These are phyloP conservation scores for Cataglyphis altisquamis DNA, from an alignment of 2,888 invertebrate species.

Conservation along the genomic window DNA sequence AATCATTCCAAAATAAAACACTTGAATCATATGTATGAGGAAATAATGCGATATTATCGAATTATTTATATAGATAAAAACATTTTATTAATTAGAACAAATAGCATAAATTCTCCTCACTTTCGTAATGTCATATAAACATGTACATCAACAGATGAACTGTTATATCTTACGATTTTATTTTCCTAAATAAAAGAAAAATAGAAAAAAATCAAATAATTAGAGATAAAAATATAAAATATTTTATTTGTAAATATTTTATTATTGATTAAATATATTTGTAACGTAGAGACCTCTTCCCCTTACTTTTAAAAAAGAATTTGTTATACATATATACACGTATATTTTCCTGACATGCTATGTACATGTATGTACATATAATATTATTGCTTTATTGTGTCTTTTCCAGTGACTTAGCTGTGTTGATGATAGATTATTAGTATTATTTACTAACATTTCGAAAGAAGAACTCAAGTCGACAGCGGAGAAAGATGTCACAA, in stretches of 20 bases:
- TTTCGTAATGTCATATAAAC: background rate
- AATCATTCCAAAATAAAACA: background rate
- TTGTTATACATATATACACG: too few species aligned
- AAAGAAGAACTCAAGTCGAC: background rate
- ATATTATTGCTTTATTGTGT: background rate
- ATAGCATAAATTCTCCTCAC: constrained; percentile 69
- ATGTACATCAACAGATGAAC: background rate
- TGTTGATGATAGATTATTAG: background rate
- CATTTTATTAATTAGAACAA: constrained; percentile 56
- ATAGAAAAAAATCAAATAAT: background rate
- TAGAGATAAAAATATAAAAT: background rate
- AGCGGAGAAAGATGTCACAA: background rate
- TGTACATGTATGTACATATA: too few species aligned
- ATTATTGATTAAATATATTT: background rate
- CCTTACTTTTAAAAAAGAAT: too few species aligned
- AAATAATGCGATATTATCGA: constrained; percentile 63
- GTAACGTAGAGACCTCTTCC: too few species aligned
- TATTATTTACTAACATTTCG: background rate
- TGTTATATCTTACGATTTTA: background rate
- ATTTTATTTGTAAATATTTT: background rate
- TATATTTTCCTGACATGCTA: too few species aligned
- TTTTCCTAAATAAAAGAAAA: background rate
- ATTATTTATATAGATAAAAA: constrained; percentile 66
- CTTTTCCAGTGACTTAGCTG: background rate
- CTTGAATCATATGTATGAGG: constrained; percentile 55